Evolutionary conservation across 2,888 invertebrate genomes (phyloP).

Genomic region (Asteroscopus sphinx): DNA sequence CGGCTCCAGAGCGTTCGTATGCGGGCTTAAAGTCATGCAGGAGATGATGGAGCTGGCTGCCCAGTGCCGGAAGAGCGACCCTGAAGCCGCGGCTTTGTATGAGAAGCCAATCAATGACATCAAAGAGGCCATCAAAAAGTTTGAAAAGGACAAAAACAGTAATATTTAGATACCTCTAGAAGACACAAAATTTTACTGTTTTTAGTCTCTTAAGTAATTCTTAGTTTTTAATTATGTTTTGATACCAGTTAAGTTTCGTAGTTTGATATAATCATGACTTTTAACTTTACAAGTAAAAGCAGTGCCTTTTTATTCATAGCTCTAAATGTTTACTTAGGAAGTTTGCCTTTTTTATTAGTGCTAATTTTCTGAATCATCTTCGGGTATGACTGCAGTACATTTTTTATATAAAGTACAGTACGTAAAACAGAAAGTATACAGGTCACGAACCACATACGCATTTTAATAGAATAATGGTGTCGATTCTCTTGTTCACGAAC

Average conservation of each 20-base stretch:
- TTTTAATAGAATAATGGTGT: no score
- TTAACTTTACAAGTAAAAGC: conserved; percentile 33
- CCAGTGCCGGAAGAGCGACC: conserved; percentile 36
- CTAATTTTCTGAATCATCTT: no score
- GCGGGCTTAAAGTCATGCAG: conserved; percentile 40
- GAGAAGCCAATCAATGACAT: conserved; percentile 25
- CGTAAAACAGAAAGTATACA: not conserved
- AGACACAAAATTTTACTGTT: no score
- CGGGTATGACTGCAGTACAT: not conserved
- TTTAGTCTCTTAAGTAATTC: conserved; percentile 15
- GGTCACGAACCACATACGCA: not conserved
- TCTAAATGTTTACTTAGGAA: not conserved
- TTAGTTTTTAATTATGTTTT: conserved; percentile 44
- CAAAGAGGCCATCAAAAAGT: conserved; percentile 29
- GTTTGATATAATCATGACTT: conserved; percentile 44
- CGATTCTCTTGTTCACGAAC: no score
- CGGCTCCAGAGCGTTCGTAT: conserved; percentile 29
- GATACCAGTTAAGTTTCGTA: conserved; percentile 27
- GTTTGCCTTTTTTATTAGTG: not conserved
- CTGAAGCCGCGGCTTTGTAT: conserved; percentile 18
- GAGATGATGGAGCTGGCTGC: conserved; percentile 49
- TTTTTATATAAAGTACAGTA: not conserved
- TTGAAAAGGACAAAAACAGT: conserved; percentile 32
- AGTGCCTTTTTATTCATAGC: conserved; percentile 17
- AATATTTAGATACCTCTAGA: conserved; percentile 32